These are phyloP conservation scores for Sterna hirundo DNA, from an alignment of 2,113 vertebrate species.

Conservation along the genomic window DNA sequence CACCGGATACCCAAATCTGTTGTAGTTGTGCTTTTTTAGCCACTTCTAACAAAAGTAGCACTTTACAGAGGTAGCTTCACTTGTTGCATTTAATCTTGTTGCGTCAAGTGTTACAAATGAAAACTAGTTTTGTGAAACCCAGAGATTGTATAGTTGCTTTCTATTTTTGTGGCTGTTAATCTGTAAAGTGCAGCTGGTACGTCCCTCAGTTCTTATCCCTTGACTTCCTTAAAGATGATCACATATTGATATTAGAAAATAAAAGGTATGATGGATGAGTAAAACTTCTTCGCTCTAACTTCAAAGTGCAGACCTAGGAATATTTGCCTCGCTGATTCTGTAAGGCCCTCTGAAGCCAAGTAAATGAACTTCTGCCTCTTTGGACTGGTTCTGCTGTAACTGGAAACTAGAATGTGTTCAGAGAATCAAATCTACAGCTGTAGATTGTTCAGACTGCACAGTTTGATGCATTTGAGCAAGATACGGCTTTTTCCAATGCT, in stretches of 20 bases:
- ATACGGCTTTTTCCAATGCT: neutral
- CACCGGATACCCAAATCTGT: slow-evolving; percentile 18
- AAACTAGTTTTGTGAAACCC: slow-evolving; percentile 50
- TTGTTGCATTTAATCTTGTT: slow-evolving; percentile 54
- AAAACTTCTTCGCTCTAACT: neutral
- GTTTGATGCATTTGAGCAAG: neutral
- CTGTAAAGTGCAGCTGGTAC: slow-evolving; percentile 41
- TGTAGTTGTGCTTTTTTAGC: slow-evolving; percentile 64
- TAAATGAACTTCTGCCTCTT: neutral
- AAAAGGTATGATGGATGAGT: slow-evolving; percentile 19
- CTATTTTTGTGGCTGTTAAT: slow-evolving; percentile 54
- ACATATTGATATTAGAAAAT: slow-evolving; percentile 4
- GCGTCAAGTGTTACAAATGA: slow-evolving; percentile 25
- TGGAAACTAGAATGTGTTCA: neutral
- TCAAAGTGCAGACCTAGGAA: neutral
- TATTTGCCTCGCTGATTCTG: neutral
- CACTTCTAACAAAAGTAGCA: slow-evolving; percentile 65
- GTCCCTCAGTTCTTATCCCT: neutral
- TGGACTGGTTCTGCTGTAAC: neutral
- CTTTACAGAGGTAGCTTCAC: slow-evolving; percentile 69
- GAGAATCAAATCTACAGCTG: neutral
- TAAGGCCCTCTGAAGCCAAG: neutral
- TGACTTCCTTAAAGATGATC: neutral
- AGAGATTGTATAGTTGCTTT: slow-evolving; percentile 34
- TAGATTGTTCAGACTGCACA: neutral